A percentile compares a stretch with the other conserved stretches of the same genome.
Evolutionary conservation across 2,888 invertebrate genomes (phyloP).

Genomic region (Azorinus chamasolen): DNA sequence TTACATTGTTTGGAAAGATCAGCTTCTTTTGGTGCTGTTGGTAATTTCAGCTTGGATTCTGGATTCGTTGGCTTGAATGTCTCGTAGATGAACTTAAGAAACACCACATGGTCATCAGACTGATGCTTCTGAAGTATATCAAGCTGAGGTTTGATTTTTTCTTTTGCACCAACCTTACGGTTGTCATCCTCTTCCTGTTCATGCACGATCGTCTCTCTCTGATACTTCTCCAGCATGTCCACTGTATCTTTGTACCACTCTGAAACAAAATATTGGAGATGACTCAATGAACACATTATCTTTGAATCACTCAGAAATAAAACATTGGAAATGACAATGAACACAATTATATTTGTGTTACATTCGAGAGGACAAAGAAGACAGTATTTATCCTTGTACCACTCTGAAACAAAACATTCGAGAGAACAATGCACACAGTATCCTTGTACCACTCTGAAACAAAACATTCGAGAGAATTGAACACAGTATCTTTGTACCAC

Average conservation of each 20-base stretch:
- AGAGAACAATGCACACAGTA: slow-evolving; percentile 53
- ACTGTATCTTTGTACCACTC: slow-evolving; percentile 72
- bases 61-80: slow-evolving; percentile 67
- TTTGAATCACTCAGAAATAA: too few species aligned
- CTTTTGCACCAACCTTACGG: slow-evolving; percentile 42
- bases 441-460: slow-evolving; percentile 70
- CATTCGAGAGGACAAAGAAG: too few species aligned
- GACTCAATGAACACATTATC: too few species aligned
- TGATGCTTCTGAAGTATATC: slow-evolving; percentile 44
- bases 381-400: slow-evolving; percentile 72
- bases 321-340: too few species aligned
- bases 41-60: slow-evolving; percentile 53
- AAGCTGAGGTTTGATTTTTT: slow-evolving; percentile 59
- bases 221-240: slow-evolving; percentile 59
- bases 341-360: too few species aligned
- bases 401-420: slow-evolving; percentile 51
- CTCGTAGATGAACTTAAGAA: slow-evolving; percentile 66
- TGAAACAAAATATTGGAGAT: slow-evolving; percentile 22
- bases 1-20: slow-evolving; percentile 54
- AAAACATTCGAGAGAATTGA: too few species aligned
- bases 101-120: slow-evolving; percentile 37
- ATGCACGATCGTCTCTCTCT: slow-evolving; percentile 58
- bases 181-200: slow-evolving; percentile 62
- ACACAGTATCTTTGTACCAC: too few species aligned
- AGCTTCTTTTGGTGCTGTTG: slow-evolving; percentile 27